Evolutionary conservation across 2,797 vertebrate species (phyloP), one percentile per base, ranked within the genome.

Genomic region (Brachymystax lenok): DNA sequence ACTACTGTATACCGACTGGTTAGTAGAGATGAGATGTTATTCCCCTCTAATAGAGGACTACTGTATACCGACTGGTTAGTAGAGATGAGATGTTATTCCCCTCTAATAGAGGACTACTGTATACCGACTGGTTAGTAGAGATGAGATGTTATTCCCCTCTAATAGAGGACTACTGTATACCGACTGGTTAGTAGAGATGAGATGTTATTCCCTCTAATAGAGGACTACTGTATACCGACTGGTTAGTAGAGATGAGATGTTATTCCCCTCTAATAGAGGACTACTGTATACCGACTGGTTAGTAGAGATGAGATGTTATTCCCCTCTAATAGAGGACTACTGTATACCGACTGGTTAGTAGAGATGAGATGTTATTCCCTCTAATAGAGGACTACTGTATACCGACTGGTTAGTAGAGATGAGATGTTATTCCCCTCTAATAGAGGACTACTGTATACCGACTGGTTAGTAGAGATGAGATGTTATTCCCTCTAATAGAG

Each of bases 291-390:
- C 66, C 77, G 79, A 78, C 71, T 63, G 75, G 52, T 69, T 24
- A 54, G 59, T 67, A 24, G 27, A 87, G 74, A 35, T 40, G 82
- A 80, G 24, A 24, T 24, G 24, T 24, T 24, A 24, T 24, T 24
- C 24, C 24, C 24, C 24, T 24, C 24, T 24, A 24, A 24, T 24
- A 24, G 71, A 21, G 69, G 74, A 78, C 73, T 80, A 76, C 82
- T 24, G 24, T 24, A 78, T 75, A 69, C 64, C 77, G 79, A 24
- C 24, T 1, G 24, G 24, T 24, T 24, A 24, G 24, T 24, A 24
- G 27, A 76, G 84, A 83, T 87, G 83, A 87, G 74, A 35, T 40
- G 46, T 46, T 78, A 83, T 79, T 80, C 67, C 24, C 28, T 24
- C 40, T 78, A 80, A 78, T 77, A 74, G 71, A 28, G 70, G 74